These are phyloP conservation scores for Habroteleia sp. DNA, from an alignment of 2,888 invertebrate genomes.

Conservation along the genomic window DNA sequence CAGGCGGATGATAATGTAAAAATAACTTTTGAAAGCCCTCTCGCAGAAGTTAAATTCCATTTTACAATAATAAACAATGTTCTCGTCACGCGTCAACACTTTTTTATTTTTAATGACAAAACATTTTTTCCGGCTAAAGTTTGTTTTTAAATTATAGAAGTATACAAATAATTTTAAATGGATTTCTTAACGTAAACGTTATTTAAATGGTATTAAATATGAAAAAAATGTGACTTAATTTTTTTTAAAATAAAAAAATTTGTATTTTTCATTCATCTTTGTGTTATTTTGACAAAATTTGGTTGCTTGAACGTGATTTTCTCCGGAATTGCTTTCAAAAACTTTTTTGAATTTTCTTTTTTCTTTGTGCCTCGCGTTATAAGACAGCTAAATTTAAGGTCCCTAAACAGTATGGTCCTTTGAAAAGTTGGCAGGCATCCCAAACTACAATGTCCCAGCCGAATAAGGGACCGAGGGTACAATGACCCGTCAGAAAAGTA, in stretches of 20 bases:
- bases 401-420: constrained; percentile 52
- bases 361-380: background rate
- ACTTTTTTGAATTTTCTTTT: constrained; percentile 9
- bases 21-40: constrained; percentile 1
- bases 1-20: background rate
- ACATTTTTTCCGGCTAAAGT: no score
- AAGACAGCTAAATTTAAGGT: constrained; percentile 47
- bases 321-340: constrained; percentile 15
- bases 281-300: no score
- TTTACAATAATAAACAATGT: no score
- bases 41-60: background rate
- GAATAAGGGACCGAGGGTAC: constrained; percentile 51
- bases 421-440: constrained; percentile 52
- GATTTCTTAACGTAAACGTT: no score
- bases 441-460: constrained; percentile 38
- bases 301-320: background rate
- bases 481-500: constrained; percentile 41
- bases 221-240: no score
- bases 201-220: no score
- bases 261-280: no score
- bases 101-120: no score
- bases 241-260: no score
- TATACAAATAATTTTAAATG: no score
- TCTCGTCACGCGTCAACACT: no score
- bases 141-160: background rate